Evolutionary conservation across 2,113 vertebrate species (phyloP).

Genomic region (Henicopernis longicauda): DNA sequence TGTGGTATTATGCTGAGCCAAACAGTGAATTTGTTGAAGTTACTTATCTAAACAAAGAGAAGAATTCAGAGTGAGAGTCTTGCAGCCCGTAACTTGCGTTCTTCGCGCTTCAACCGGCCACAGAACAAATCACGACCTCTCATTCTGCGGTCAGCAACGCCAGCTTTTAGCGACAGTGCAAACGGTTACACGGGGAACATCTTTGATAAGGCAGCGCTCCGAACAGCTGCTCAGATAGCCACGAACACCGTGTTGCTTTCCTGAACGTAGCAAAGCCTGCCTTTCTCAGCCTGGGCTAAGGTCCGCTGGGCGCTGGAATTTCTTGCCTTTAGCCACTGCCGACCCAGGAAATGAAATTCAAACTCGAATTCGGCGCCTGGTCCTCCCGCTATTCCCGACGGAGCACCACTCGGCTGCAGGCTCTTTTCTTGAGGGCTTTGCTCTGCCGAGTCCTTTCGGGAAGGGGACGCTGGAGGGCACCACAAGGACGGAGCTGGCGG

Average conservation of each 20-base stretch:
- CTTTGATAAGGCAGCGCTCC: not conserved
- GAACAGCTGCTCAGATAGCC: not conserved
- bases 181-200: not conserved
- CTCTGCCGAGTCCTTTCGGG: not conserved
- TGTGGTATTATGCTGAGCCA: not conserved
- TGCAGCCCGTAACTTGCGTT: not conserved
- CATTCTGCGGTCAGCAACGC: not conserved
- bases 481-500: not conserved
- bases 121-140: not conserved
- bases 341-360: too few relatives aligned
- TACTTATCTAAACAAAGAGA: not conserved
- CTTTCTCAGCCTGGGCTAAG: not conserved
- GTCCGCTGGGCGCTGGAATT: not conserved
- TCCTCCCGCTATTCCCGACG: accelerated
- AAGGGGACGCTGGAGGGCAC: conserved; percentile 39
- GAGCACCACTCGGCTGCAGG: accelerated
- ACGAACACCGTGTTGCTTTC: accelerated
- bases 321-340: not conserved
- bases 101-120: accelerated
- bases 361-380: not conserved
- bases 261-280: accelerated
- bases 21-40: not conserved
- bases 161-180: not conserved
- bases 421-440: not conserved
- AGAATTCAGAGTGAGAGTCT: not conserved